These are phyloP conservation scores for Patella ulyssiponensis DNA, from an alignment of 2,888 invertebrate genomes.

Conservation along the genomic window DNA sequence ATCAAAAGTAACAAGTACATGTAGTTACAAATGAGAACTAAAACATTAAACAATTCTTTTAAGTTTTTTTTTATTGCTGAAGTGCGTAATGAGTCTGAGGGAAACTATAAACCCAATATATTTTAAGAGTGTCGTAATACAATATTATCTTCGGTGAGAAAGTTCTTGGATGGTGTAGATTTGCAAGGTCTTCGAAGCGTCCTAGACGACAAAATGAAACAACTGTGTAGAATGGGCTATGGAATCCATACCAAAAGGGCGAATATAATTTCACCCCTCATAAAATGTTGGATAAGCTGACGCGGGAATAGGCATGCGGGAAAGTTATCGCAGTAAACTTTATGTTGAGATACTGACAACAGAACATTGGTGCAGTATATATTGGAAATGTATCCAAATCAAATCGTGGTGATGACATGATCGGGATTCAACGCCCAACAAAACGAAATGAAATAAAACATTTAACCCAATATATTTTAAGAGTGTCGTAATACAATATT, in stretches of 20 bases:
- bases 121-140: no score
- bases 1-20: no score
- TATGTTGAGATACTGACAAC: background rate
- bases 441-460: no score
- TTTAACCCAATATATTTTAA: background rate
- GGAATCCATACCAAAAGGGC: background rate
- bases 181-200: background rate
- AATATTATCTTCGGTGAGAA: no score
- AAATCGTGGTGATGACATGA: conserved; percentile 5
- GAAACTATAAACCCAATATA: background rate
- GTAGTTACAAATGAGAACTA: no score
- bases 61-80: background rate
- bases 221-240: background rate
- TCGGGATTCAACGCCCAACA: background rate
- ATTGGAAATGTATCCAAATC: background rate
- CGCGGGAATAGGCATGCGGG: background rate
- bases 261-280: background rate
- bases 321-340: background rate
- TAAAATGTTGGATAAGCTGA: no score
- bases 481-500: no score
- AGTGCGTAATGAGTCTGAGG: background rate
- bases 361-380: background rate
- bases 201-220: background rate
- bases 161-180: background rate
- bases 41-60: no score